These are phyloP conservation scores for Mythimna impura DNA, from an alignment of 2,888 invertebrate genomes.

Conservation along the genomic window DNA sequence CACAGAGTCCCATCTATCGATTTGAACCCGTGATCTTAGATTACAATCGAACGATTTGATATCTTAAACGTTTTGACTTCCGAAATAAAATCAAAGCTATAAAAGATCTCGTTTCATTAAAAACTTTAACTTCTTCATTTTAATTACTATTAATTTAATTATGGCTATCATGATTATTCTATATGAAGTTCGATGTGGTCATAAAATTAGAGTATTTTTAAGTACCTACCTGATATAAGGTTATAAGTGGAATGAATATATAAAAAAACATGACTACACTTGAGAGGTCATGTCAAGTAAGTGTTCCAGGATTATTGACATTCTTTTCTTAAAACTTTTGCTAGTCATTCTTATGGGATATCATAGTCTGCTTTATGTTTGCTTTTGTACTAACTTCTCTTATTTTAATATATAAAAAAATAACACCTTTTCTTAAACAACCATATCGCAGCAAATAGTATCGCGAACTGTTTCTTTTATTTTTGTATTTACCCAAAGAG, in stretches of 20 bases:
- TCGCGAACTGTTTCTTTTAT: not conserved
- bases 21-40: constrained; percentile 51
- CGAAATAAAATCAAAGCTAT: constrained; percentile 52
- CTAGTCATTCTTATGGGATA: not conserved
- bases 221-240: constrained; percentile 4
- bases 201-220: constrained; percentile 26
- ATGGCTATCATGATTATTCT: constrained; percentile 32
- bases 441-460: not conserved
- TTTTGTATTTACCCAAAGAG: not conserved
- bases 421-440: not conserved
- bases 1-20: constrained; percentile 31
- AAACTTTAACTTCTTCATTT: constrained; percentile 40
- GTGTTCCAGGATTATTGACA: not conserved
- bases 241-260: not conserved
- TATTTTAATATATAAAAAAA: not conserved
- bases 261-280: not conserved
- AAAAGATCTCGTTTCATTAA: constrained; percentile 40
- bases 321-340: not conserved
- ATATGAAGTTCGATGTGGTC: constrained; percentile 22
- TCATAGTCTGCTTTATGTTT: not conserved
- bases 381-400: not conserved
- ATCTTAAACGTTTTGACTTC: constrained; percentile 57
- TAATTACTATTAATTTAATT: constrained; percentile 48
- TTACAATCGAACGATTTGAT: constrained; percentile 50
- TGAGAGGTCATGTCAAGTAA: not conserved